Evolutionary conservation across 2,888 invertebrate genomes (phyloP), one percentile per base, ranked within the genome.

Genomic region (Galerucella nymphaeae): DNA sequence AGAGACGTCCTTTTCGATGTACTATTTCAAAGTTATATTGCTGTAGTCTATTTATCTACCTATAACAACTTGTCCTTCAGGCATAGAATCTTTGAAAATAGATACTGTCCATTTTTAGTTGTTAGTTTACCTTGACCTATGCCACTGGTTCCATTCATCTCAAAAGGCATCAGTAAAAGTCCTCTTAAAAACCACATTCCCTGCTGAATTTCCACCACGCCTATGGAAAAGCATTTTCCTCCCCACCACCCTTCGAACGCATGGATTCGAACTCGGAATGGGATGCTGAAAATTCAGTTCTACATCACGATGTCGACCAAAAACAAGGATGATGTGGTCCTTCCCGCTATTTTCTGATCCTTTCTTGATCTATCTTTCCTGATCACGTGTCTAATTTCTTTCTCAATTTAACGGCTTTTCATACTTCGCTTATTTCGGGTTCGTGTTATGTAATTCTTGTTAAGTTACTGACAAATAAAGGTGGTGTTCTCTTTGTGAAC

Each of bases 191-290:
- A 68, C 68, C 59, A 45, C 55, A 57, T 42, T 57, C 64, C 63
- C 58, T 68, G 66, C 55, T 42, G 72, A 58, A 57, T 64, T 58
- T 65, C 72, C 67, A 68, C 75, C 73, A 71, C 73, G 73, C 75
- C 73, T 73, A 67, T 67, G 75, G 67, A 68, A 72, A 69, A 70
- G 65, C 75, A 68, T 73, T 73, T 59, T 69, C 76, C 72, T 73
- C 75, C 73, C 76, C 75, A 64, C 77, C 69, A 69, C 67, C 70
- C 74, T 66, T 64, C 72, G 66, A 80, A 80, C 79, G 80, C 81
- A 77, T 77, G 80, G 79, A 79, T 80, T 77, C 77, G 78, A 76
- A 75, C 77, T 78, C 75, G 75, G 77, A 80, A 80, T 80, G 78
- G 79, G 79, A 79, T 80, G 80, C 80, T 82, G 82, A 76, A 80